Percentiles rank a stretch among this genome's conserved stretches.
These are phyloP conservation scores for Zosterops japonicus DNA, from an alignment of 2,113 vertebrate species.

Conservation along the genomic window DNA sequence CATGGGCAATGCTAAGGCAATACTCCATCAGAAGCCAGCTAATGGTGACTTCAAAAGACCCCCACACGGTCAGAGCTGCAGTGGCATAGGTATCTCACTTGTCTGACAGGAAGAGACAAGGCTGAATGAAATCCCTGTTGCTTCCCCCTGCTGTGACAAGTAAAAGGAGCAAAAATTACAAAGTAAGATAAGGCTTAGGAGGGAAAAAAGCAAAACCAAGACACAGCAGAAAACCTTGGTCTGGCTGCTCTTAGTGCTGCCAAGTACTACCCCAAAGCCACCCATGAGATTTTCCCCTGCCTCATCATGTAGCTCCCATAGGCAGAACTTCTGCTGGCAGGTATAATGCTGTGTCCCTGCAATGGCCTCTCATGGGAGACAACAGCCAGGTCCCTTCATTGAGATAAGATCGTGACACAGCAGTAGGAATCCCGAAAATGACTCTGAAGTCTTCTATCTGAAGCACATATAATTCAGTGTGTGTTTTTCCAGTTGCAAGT, in stretches of 20 bases:
- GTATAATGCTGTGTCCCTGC: not conserved
- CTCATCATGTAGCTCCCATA: not conserved
- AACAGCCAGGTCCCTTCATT: not conserved
- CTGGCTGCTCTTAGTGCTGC: not conserved
- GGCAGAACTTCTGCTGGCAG: not conserved
- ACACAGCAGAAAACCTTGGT: not conserved
- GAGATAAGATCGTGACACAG: not conserved
- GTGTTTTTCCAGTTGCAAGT: not conserved
- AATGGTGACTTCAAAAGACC: not conserved
- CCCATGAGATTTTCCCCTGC: not conserved
- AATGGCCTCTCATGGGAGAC: not conserved
- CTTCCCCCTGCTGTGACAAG: not conserved
- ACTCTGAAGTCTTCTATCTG: not conserved
- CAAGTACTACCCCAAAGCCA: not conserved
- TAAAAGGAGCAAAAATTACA: not conserved
- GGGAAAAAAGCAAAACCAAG: not conserved
- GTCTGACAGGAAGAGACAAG: not conserved
- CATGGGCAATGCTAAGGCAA: not conserved
- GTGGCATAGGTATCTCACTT: not conserved
- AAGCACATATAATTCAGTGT: not conserved
- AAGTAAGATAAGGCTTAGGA: not conserved
- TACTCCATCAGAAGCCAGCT: not conserved
- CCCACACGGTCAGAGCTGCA: not conserved
- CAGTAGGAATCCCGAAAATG: not conserved
- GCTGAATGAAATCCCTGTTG: not conserved